Conservation (phyloP, 2,113 vertebrate species). For the Bufo gargarizans region DNA sequence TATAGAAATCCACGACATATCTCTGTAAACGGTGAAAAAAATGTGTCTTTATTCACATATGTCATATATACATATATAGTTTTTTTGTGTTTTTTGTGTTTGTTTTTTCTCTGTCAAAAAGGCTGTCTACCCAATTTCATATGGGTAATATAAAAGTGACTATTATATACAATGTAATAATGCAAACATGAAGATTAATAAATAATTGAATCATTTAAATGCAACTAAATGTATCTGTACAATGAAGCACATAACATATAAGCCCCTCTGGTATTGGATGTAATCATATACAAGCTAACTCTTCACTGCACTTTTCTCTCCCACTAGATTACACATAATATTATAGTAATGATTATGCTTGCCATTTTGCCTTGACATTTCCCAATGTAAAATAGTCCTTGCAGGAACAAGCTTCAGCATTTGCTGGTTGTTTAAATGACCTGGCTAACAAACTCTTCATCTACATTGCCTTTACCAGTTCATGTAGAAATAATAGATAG, state of each 20-base stretch:
- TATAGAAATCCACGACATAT: no score
- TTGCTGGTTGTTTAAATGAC: conserved; percentile 2
- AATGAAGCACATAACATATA: not conserved
- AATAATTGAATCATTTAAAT: not conserved
- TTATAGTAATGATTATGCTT: conserved; percentile 29
- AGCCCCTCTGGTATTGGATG: not conserved
- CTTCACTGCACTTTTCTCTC: not conserved
- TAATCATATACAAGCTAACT: not conserved
- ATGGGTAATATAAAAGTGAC: not conserved
- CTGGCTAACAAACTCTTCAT: conserved; percentile 19
- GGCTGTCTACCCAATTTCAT: not conserved
- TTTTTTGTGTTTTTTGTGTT: no score
- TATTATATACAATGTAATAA: not conserved
- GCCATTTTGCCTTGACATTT: conserved; percentile 37
- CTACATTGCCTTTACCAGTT: not conserved
- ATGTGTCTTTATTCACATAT: no score
- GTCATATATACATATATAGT: no score
- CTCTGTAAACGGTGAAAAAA: no score
- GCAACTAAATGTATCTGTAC: not conserved
- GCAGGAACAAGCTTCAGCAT: not conserved
- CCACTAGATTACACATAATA: not conserved
- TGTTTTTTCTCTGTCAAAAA: no score
- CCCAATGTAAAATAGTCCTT: not conserved
- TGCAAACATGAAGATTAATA: not conserved
- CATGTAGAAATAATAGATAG: conserved; percentile 16